phyloP scores from a whole-genome alignment of 1,140 invertebrate genomes.

The Cardiocondyla obscurior region DNA sequence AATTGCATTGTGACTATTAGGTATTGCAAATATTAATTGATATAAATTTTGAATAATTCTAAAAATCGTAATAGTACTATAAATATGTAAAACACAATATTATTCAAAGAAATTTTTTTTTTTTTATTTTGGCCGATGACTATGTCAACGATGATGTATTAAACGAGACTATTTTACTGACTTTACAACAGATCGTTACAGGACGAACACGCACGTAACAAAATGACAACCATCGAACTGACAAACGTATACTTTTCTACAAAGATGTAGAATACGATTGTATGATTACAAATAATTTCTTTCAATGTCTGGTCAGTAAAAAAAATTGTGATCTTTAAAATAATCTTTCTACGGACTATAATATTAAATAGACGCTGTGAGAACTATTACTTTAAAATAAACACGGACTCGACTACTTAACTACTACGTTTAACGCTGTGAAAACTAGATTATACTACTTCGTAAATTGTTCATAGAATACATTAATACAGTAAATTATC shows the following conservation, averaged over 20 bases:
- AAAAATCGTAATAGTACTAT: neutral
- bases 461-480: neutral
- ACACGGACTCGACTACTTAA: neutral
- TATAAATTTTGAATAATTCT: neutral
- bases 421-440: slow-evolving; percentile 2
- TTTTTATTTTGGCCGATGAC: neutral
- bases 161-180: neutral
- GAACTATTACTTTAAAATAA: too few relatives aligned
- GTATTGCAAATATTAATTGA: neutral
- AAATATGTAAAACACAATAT: neutral
- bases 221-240: slow-evolving; percentile 1
- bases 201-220: neutral
- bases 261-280: neutral
- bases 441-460: neutral
- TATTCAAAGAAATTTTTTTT: neutral
- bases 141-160: neutral
- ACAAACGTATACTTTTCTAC: neutral
- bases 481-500: neutral
- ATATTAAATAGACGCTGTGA: neutral
- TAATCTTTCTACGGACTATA: neutral
- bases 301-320: neutral
- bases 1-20: neutral
- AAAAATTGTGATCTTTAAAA: neutral
- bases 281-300: neutral
- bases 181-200: neutral